phyloP scores from a whole-genome alignment of 2,113 vertebrate genomes.

The Perca fluviatilis region DNA sequence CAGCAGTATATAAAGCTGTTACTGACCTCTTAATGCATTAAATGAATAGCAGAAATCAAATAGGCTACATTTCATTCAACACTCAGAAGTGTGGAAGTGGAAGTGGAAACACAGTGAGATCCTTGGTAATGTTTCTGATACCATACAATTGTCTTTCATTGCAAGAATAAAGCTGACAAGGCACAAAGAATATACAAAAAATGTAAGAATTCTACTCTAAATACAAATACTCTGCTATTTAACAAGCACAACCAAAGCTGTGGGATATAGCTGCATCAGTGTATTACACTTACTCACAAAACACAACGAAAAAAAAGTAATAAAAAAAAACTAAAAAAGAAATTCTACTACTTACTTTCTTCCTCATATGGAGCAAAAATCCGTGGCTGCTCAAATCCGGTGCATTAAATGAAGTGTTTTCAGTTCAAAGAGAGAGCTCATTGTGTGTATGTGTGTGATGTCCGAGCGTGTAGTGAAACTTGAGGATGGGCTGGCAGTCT shows the following conservation, averaged over 20 bases:
- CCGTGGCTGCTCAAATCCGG: slow-evolving; percentile 62
- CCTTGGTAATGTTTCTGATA: neutral
- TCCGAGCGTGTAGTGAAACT: slow-evolving; percentile 70
- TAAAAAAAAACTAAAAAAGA: neutral
- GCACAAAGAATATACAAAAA: neutral
- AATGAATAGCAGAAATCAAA: neutral
- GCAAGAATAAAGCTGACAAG: neutral
- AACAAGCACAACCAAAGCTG: neutral
- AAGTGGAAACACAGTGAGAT: neutral
- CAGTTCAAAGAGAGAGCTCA: slow-evolving; percentile 51
- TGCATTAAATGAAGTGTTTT: slow-evolving; percentile 64
- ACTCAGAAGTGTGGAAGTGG: neutral
- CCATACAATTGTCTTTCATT: neutral
- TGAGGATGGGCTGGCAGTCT: slow-evolving; percentile 73
- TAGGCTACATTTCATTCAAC: neutral
- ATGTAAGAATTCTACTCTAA: neutral
- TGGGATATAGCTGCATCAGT: neutral
- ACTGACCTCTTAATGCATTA: slow-evolving; percentile 11
- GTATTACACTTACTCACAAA: neutral
- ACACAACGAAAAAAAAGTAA: neutral
- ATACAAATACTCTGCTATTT: slow-evolving; percentile 5
- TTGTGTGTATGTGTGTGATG: slow-evolving; percentile 52
- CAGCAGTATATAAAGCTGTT: slow-evolving; percentile 19
- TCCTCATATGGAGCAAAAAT: slow-evolving; percentile 83
- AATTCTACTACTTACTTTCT: slow-evolving; percentile 75